These are phyloP conservation scores for Aurelia aurita DNA, from an alignment of 30 jellyfish, hydroid and myxozoan species.

Conservation along the genomic window DNA sequence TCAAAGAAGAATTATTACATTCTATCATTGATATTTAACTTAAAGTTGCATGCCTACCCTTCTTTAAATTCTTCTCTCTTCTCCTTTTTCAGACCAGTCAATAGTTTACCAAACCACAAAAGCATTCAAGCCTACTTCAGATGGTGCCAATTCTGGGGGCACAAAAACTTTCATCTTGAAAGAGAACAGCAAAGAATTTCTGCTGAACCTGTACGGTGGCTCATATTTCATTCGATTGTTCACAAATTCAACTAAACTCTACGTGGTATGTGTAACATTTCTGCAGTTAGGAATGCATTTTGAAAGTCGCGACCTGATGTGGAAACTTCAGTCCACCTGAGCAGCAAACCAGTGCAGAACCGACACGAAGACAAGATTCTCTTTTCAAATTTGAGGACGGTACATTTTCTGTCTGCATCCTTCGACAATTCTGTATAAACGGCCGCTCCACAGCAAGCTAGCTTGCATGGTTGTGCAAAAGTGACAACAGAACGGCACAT, in stretches of 20 bases:
- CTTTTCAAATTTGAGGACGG: too few species aligned
- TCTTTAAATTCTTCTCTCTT: too few species aligned
- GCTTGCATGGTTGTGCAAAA: too few species aligned
- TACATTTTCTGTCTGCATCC: too few species aligned
- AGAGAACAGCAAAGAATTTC: slow-evolving; percentile 26
- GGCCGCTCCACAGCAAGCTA: too few species aligned
- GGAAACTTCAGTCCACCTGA: neutral
- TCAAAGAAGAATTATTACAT: neutral
- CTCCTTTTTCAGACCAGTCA: slow-evolving; percentile 9
- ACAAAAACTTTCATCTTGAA: neutral
- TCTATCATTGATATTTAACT: too few species aligned
- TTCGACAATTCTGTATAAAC: too few species aligned
- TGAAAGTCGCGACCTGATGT: neutral
- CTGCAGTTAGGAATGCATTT: neutral
- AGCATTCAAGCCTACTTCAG: slow-evolving; percentile 11
- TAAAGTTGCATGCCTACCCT: too few species aligned
- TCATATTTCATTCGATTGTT: slow-evolving; percentile 14
- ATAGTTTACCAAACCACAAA: neutral
- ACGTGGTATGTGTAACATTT: slow-evolving; percentile 16
- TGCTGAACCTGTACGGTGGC: slow-evolving; percentile 15
- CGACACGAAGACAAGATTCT: too few species aligned
- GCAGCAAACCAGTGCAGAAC: too few species aligned
- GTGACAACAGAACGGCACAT: too few species aligned
- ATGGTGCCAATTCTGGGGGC: neutral
- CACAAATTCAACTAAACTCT: slow-evolving; percentile 19